These are phyloP conservation scores for Mormyrops boulengeri DNA, from an alignment of 2,797 vertebrate genomes.

Conservation along the genomic window DNA sequence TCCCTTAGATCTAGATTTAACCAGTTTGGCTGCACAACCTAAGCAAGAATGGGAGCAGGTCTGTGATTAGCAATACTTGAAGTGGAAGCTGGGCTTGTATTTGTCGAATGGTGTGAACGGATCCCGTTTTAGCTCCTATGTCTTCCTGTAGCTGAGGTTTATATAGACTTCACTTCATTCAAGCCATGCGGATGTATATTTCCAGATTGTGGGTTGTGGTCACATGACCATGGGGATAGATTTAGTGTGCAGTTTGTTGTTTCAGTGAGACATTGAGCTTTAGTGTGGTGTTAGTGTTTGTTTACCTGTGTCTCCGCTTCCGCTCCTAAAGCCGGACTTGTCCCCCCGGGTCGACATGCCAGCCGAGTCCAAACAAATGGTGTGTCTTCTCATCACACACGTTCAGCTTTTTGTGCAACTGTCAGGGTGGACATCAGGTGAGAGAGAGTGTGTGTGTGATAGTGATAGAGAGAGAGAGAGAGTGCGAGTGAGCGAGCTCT, in stretches of 20 bases:
- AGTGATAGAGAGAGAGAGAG: background rate
- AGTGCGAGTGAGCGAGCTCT: background rate
- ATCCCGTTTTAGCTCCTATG: background rate
- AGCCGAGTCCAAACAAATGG: background rate
- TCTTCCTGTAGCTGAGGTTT: background rate
- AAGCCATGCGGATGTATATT: background rate
- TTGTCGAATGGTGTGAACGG: background rate
- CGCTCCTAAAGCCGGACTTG: background rate
- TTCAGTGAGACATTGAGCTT: background rate
- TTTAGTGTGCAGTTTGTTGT: background rate
- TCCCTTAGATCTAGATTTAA: background rate
- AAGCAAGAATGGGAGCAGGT: background rate
- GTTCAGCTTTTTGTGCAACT: background rate
- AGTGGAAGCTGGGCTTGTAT: background rate
- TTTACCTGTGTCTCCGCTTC: background rate
- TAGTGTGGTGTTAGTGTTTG: background rate
- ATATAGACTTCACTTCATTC: background rate
- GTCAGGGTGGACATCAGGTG: background rate
- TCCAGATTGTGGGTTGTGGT: background rate
- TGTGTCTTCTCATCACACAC: background rate
- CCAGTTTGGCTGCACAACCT: background rate
- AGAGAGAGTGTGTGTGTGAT: background rate
- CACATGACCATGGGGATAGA: background rate
- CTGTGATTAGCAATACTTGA: background rate
- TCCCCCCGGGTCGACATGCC: background rate